Percentiles rank a stretch among this genome's conserved stretches.
phyloP scores from a whole-genome alignment of 2,888 invertebrate species.

The Caenorhabditis becei region DNA sequence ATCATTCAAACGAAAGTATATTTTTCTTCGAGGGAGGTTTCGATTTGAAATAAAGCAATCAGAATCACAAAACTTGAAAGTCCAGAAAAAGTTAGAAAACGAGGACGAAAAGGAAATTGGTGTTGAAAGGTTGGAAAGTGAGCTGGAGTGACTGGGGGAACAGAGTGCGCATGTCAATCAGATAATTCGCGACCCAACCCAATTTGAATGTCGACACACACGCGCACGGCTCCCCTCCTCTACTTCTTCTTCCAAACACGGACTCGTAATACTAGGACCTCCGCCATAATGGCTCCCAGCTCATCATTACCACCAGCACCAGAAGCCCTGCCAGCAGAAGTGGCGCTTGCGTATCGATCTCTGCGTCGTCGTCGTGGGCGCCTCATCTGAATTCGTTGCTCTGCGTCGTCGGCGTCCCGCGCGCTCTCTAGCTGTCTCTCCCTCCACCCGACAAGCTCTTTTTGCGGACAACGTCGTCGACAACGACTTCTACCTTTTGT shows the following conservation, averaged over 20 bases:
- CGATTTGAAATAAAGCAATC: too few relatives aligned
- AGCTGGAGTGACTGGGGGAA: background rate
- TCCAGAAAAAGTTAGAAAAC: too few relatives aligned
- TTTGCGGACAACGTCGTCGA: conserved; percentile 37
- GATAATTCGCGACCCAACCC: conserved; percentile 31
- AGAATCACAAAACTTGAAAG: too few relatives aligned
- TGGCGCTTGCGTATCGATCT: conserved; percentile 51
- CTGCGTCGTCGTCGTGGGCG: conserved; percentile 18
- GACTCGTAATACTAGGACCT: conserved; percentile 27
- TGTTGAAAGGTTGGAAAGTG: conserved; percentile 6
- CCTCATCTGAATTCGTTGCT: conserved; percentile 59
- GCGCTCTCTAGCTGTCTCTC: conserved; percentile 37
- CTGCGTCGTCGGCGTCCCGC: conserved; percentile 21
- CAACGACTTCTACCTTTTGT: conserved; percentile 54
- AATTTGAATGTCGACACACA: background rate
- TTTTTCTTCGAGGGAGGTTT: too few relatives aligned
- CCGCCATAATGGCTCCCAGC: conserved; percentile 53
- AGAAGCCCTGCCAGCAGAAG: conserved; percentile 37
- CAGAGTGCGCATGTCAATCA: conserved; percentile 30
- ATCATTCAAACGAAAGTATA: too few relatives aligned
- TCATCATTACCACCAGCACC: conserved; percentile 50
- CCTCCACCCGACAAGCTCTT: conserved; percentile 26
- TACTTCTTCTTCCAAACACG: background rate
- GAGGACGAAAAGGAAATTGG: background rate
- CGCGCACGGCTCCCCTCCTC: conserved; percentile 18